Percentiles rank a stretch among this genome's conserved stretches.
These are phyloP conservation scores for Brachyptera putata DNA, from an alignment of 2,888 invertebrate genomes.

Conservation along the genomic window DNA sequence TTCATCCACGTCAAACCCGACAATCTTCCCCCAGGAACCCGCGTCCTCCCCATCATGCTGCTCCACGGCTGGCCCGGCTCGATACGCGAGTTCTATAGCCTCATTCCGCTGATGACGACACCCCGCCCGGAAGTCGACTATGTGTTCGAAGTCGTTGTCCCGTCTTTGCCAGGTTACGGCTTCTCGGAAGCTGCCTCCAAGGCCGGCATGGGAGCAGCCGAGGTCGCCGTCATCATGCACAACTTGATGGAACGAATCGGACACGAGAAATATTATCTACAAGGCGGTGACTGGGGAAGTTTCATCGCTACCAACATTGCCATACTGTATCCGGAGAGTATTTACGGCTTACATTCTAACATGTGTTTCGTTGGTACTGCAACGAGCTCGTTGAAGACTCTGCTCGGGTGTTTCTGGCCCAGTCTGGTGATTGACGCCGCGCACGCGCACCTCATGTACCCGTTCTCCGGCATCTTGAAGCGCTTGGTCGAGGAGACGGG, in stretches of 20 bases:
- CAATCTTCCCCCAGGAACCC: constrained; percentile 43
- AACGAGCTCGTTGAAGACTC: constrained; percentile 35
- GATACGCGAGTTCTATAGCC: constrained; percentile 71
- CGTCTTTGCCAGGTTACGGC: constrained; percentile 67
- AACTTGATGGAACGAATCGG: constrained; percentile 69
- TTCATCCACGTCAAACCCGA: constrained; percentile 66
- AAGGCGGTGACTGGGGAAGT: constrained; percentile 83
- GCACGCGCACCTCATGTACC: constrained; percentile 38
- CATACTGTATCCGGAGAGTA: constrained; percentile 54
- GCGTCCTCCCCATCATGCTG: constrained; percentile 63
- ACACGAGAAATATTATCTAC: constrained; percentile 60
- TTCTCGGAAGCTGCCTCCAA: constrained; percentile 52
- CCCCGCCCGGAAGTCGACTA: constrained; percentile 51
- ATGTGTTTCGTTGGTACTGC: constrained; percentile 48
- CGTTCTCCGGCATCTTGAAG: constrained; percentile 36
- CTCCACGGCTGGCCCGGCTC: constrained; percentile 87
- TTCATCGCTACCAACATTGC: constrained; percentile 59
- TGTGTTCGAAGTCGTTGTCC: constrained; percentile 65
- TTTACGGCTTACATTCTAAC: constrained; percentile 60
- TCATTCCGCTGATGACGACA: constrained; percentile 61
- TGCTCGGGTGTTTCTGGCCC: constrained; percentile 39
- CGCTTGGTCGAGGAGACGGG: constrained; percentile 45
- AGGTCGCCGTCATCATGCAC: constrained; percentile 56
- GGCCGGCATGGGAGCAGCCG: constrained; percentile 38
- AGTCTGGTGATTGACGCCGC: constrained; percentile 37